These are phyloP conservation scores for Epinephelus cyanopodus DNA, from an alignment of 2,113 vertebrate species.

Conservation along the genomic window DNA sequence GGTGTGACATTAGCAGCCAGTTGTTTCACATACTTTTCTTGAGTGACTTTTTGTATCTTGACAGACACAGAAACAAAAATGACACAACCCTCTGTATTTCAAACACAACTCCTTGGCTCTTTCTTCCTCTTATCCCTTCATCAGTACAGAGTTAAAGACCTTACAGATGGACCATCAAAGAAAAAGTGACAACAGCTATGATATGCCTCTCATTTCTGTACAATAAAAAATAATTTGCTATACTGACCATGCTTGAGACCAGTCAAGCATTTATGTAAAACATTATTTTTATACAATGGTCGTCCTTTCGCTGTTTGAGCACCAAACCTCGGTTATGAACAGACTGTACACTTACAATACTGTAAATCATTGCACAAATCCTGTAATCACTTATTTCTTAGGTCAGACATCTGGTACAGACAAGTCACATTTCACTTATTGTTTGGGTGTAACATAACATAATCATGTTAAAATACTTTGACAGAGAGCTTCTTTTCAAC, in stretches of 20 bases:
- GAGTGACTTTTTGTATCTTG: not conserved
- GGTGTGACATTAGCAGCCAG: constrained; percentile 1
- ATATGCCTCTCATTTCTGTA: constrained; percentile 70
- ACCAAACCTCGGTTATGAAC: constrained; percentile 59
- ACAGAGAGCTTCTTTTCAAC: constrained; percentile 21
- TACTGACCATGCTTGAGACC: constrained; percentile 84
- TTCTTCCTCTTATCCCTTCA: constrained; percentile 13
- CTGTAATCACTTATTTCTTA: constrained; percentile 37
- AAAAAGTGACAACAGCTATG: constrained; percentile 60
- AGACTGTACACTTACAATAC: constrained; percentile 69
- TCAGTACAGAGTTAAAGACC: constrained; percentile 32
- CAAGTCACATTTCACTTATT: constrained; percentile 45
- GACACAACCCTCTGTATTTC: not conserved
- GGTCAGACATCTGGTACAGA: constrained; percentile 34
- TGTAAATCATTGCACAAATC: constrained; percentile 75
- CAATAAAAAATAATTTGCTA: constrained; percentile 77
- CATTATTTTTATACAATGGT: constrained; percentile 71
- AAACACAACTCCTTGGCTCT: constrained; percentile 6
- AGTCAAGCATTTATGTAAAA: constrained; percentile 86
- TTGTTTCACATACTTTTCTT: not conserved
- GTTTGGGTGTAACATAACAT: constrained; percentile 1
- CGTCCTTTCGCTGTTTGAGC: constrained; percentile 64
- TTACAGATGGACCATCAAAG: constrained; percentile 38
- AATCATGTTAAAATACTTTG: constrained; percentile 23
- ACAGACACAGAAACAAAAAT: not conserved